Percentiles rank a stretch among this genome's conserved stretches.
These are phyloP conservation scores for Heliconius hortense DNA, from an alignment of 2,888 invertebrate species.

Conservation along the genomic window DNA sequence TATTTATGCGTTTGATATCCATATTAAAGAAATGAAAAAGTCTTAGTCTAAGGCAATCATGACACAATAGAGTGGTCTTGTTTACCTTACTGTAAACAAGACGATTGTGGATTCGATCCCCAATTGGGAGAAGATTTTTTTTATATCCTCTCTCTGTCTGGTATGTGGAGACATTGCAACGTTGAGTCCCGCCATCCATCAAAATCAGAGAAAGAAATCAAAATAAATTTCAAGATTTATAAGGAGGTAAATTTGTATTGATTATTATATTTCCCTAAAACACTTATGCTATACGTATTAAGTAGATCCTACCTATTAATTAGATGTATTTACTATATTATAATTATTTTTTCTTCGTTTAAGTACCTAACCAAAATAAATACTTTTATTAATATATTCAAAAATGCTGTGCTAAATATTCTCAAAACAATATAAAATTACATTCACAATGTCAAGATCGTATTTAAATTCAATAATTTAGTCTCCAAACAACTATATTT, in stretches of 20 bases:
- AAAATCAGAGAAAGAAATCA: too few species aligned
- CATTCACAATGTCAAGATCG: neutral
- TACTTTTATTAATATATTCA: neutral
- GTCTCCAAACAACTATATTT: conserved; percentile 1
- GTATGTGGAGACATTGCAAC: too few species aligned
- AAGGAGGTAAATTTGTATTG: too few species aligned
- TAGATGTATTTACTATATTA: neutral
- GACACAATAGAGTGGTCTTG: too few species aligned
- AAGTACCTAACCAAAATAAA: neutral
- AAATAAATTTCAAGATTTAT: too few species aligned
- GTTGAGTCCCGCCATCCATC: too few species aligned
- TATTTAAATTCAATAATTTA: neutral
- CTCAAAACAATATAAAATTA: neutral
- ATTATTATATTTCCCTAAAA: too few species aligned
- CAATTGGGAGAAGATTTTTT: neutral
- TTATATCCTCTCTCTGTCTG: neutral
- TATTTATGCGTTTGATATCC: conserved; percentile 12
- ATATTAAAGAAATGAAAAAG: conserved; percentile 3
- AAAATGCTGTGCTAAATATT: neutral
- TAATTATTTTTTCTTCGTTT: neutral
- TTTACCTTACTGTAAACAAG: too few species aligned
- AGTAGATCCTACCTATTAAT: too few species aligned
- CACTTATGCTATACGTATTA: too few species aligned
- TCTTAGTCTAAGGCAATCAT: neutral
- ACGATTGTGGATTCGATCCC: neutral